Base-by-base conservation (phyloP, 2,113 vertebrate species). In the Scomber colias region DNA sequence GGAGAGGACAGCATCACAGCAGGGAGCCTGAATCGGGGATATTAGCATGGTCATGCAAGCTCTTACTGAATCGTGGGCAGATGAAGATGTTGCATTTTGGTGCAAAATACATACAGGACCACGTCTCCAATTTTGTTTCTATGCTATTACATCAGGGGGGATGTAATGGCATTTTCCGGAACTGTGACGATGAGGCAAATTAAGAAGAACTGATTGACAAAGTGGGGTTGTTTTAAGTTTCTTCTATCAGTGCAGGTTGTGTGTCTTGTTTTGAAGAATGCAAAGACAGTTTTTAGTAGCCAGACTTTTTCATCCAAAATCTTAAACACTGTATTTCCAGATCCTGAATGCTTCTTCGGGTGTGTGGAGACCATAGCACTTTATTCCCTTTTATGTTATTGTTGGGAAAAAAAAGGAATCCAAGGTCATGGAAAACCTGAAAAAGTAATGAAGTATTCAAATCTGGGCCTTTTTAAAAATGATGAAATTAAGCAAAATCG, bases 1-100 rank as follows among this genome's bases (percentile, higher is more conserved):
- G 0, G 14, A 62, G 59, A 83, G 69, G 73, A 66, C 0, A 1
- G 64, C 54, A 40, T 78, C 45, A 17, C 83, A 1, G 3, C 79
- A 55, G 81, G 78, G 70, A 48, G 60, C 16, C 66, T 71, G 63
- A 57, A 46, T 71, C 53, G 27, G 50, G 55, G 21, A 66, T 75
- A 56, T 82, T 68, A 75, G 80, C 49, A 48, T 46, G 4, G 62
- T 75, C 46, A 0, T 10, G 0, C 21, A 31, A n/a, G 27, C 44
- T 50, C 66, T 57, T 44, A 12, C 46, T 35, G 31, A 63, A 19
- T 46, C 60, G 45, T 19, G 8, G 49, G 16, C 19, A 44, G 12
- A 71, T 10, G n/a, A 40, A 46, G 17, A 49, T 21, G 1, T 49
- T 64, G 21, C 24, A 11, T 59, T 71, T 75, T 59, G 69, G 16